Base-by-base conservation (phyloP, 2,113 vertebrate genomes). In the Aleadryas rufinucha region DNA sequence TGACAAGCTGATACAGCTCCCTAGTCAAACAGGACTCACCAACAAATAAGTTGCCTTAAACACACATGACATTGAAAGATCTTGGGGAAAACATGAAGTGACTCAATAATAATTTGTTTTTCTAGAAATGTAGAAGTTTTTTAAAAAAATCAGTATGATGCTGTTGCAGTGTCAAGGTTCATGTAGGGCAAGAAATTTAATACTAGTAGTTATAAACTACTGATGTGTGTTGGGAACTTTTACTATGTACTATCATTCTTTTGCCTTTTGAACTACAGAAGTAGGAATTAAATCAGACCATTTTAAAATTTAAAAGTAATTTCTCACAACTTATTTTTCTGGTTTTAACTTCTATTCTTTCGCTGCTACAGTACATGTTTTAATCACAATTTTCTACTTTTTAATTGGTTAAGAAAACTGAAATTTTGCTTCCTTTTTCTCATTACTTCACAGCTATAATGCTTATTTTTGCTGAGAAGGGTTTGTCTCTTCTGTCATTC, bases 91-190 rank as follows among this genome's bases (percentile, higher is more conserved):
- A 41, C 16, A 8, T 24, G 31, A 49, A 18, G 7, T 22, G 63
- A 71, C 6, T 83, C 2, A 22, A 17, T 44, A 50, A 3, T 20
- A 39, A 44, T 18, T 53, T 12, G 14, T 59, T 89, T 66, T 53
- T 37, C 13, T 22, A 60, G 11, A 72, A 54, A 85, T 45, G 7
- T 33, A 15, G 68, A 71, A 65, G 7, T 1, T 35, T 64, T 66
- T 33, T 44, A 0, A 19, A 63, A 77, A 71, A 44, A 18, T 60
- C 0, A 61, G 10, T 11, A 68, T n/a, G 13, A 53, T 2, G 0
- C 19, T 66, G 16, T 33, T 57, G 52, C 24, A 82, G 24, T 22
- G 8, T 41, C 61, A 75, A 26, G 44, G 45, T 30, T 60, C 28
- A 39, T 4, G 18, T 15, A 41, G 19, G n/a, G n/a, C n/a, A n/a